Evolutionary conservation across 2,113 vertebrate species (phyloP), one percentile per base, ranked within the genome.

Genomic region (Labeo rohita): DNA sequence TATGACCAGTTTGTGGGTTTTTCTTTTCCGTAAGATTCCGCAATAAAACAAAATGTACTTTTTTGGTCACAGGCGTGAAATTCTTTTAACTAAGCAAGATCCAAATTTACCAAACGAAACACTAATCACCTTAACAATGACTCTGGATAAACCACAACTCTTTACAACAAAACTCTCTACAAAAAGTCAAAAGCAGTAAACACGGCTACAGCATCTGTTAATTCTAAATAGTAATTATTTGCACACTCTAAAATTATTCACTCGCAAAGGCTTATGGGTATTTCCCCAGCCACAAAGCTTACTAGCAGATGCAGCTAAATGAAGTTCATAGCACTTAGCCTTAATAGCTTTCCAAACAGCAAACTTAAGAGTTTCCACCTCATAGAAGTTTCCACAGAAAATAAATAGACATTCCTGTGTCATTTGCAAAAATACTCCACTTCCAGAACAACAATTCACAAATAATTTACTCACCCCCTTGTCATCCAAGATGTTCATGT

Each of bases 191-290:
- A 68, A 68, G 68, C 8, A 28, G 45, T 50, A 75, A 75, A 49
- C 6, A 12, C 5, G 13, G 72, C n/a, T 73, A 49, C 21, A 74
- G 15, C n/a, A 50, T 75, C 45, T 50, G 72, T 49, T 49, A 23
- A 75, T 75, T 75, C 45, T 75, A 50, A 75, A 45, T 47, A 74
- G 72, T 43, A 75, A 75, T 75, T 75, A 75, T 75, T 49, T 75
- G n/a, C 45, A 49, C 5, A n/a, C 45, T 75, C 72, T 75, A 75
- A 75, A 75, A 75, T 50, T 75, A 15, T 49, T 75, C n/a, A 75
- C n/a, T 75, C n/a, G n/a, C 72, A 50, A 75, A 10, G 72, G 72
- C 72, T 74, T 23, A 74, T 74, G 21, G 45, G 72, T 49, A 49
- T 75, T 23, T 49, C 12, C 72, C 45, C n/a, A 28, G n/a, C 72